These are phyloP conservation scores for Paramacrobiotus metropolitanus DNA, from an alignment of 1,140 invertebrate species.

Conservation along the genomic window DNA sequence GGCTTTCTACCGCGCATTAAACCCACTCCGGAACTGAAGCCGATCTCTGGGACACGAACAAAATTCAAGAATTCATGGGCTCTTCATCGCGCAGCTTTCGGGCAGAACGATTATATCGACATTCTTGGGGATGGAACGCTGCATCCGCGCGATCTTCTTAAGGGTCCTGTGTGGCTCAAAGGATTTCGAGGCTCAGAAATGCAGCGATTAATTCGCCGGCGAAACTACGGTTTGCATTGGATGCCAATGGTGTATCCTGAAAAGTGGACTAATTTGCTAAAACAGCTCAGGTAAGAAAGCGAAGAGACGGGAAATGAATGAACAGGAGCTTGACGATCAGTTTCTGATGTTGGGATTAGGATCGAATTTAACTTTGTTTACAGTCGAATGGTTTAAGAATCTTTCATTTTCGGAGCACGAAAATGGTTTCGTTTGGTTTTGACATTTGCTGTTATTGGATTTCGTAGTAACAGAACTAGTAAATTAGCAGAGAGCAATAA, in stretches of 20 bases:
- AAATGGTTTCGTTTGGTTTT: too few relatives aligned
- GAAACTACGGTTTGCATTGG: conserved; percentile 34
- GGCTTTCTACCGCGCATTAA: background rate
- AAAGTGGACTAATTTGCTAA: conserved; percentile 45
- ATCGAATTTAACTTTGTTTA: too few relatives aligned
- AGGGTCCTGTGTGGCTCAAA: conserved; percentile 57
- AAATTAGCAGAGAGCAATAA: too few relatives aligned
- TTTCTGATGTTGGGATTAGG: too few relatives aligned
- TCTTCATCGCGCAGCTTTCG: conserved; percentile 51
- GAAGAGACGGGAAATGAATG: too few relatives aligned
- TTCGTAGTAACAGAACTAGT: too few relatives aligned
- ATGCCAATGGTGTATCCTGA: conserved; percentile 32
- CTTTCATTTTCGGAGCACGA: too few relatives aligned
- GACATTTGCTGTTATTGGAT: too few relatives aligned
- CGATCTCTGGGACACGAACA: conserved; percentile 23
- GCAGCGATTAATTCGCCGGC: conserved; percentile 42
- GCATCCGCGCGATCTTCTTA: conserved; percentile 50
- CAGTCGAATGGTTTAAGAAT: too few relatives aligned
- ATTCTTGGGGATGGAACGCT: conserved; percentile 58
- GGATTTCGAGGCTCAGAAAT: conserved; percentile 68
- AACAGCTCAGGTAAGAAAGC: conserved; percentile 42
- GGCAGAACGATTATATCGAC: conserved; percentile 87
- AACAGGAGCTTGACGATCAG: too few relatives aligned
- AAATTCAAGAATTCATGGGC: conserved; percentile 45
- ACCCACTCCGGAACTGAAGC: background rate